Conservation (phyloP, 2,113 vertebrate genomes). For the Phodopus roborovskii region DNA sequence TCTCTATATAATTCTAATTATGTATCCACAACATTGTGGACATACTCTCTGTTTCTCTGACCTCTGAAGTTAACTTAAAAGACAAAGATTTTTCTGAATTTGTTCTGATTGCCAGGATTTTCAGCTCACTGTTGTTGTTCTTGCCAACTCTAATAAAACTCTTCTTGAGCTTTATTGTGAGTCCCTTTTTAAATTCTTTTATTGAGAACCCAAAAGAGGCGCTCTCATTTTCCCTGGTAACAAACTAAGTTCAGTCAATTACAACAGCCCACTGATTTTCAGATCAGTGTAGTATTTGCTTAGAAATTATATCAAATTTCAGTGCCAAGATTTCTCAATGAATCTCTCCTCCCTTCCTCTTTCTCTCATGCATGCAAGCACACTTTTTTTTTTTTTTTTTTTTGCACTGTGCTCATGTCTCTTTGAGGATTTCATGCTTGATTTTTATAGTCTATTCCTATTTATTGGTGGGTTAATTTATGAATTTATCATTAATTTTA, state of each 20-base stretch:
- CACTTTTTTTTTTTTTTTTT: no score
- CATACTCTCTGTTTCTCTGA: neutral
- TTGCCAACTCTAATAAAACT: neutral
- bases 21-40: neutral
- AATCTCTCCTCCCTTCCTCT: no score
- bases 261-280: neutral
- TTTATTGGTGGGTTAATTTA: neutral
- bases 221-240: neutral
- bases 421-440: neutral
- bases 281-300: neutral
- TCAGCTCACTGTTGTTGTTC: neutral
- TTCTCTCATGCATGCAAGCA: neutral
- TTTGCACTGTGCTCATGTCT: no score
- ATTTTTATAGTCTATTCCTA: neutral
- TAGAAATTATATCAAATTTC: neutral
- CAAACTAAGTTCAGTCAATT: neutral
- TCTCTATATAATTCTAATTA: neutral
- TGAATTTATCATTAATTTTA: conserved; percentile 2
- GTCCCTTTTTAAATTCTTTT: neutral
- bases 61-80: neutral
- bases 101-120: neutral
- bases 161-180: neutral
- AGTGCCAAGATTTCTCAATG: neutral
- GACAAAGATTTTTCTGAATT: neutral
- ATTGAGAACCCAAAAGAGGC: neutral